Evolutionary conservation across 2,797 vertebrate genomes (phyloP).

Genomic region (Dryobates pubescens): DNA sequence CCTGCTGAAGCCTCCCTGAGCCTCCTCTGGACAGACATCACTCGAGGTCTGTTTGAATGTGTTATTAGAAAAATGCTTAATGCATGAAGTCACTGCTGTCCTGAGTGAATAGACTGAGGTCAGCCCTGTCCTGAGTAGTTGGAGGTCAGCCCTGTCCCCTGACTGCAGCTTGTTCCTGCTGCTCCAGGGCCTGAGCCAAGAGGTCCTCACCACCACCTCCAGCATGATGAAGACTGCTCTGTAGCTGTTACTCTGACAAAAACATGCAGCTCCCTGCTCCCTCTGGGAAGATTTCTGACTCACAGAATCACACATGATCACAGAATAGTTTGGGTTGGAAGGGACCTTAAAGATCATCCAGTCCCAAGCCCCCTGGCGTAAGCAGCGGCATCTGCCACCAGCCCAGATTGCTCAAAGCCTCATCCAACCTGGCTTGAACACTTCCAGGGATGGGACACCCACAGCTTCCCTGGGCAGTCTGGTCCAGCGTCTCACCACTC

Average conservation of each 20-base stretch:
- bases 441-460: too few species aligned
- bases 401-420: too few species aligned
- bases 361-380: too few species aligned
- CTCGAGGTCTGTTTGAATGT: neutral
- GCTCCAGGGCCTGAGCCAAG: neutral
- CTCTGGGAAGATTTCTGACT: neutral
- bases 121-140: neutral
- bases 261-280: fast-evolving
- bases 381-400: too few species aligned
- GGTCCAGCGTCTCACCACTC: too few species aligned
- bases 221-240: neutral
- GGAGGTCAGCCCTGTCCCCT: neutral
- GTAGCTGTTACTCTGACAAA: neutral
- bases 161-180: neutral
- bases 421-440: too few species aligned
- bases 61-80: neutral
- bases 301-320: too few species aligned
- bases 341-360: too few species aligned
- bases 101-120: neutral
- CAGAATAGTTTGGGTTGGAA: too few species aligned
- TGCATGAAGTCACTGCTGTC: neutral
- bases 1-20: neutral
- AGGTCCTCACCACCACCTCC: neutral
- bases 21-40: neutral
- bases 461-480: too few species aligned